phyloP scores from a whole-genome alignment of 2,113 vertebrate genomes.

The Andinoacara biseriatus region DNA sequence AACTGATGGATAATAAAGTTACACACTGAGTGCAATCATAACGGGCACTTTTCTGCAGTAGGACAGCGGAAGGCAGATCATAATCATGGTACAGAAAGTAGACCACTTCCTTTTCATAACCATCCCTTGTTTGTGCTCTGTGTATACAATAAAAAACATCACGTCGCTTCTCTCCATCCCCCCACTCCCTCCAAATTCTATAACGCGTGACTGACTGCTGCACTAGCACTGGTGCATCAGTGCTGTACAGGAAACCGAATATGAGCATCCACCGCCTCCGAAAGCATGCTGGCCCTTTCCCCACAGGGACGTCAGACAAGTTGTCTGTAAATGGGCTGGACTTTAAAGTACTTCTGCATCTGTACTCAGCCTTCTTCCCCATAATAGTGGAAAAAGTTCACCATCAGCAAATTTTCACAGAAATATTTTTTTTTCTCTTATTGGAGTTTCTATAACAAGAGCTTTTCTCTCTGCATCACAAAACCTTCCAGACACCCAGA shows the following conservation, averaged over 20 bases:
- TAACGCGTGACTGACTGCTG: not conserved
- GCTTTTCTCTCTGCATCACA: not conserved
- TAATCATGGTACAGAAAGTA: not conserved
- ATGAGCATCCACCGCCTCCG: not conserved
- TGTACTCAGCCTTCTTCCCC: conserved; percentile 22
- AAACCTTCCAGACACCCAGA: not conserved
- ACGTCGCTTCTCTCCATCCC: too few species aligned
- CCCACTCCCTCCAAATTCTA: too few species aligned
- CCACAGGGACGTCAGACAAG: not conserved
- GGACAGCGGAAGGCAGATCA: not conserved
- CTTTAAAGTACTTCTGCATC: conserved; percentile 43
- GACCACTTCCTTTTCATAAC: conserved; percentile 44
- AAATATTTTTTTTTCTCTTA: not conserved
- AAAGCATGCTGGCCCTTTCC: not conserved
- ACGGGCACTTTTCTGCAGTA: not conserved
- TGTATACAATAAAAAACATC: accelerated
- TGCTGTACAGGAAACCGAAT: not conserved
- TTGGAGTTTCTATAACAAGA: conserved; percentile 5
- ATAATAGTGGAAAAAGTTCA: conserved; percentile 28
- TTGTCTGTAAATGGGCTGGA: not conserved
- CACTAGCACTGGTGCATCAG: not conserved
- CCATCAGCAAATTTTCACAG: conserved; percentile 40
- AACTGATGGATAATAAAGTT: not conserved
- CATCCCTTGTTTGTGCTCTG: not conserved
- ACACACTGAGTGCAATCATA: not conserved